These are phyloP conservation scores for Dromococcyx pavoninus DNA, from an alignment of 2,797 vertebrate species.

Conservation along the genomic window DNA sequence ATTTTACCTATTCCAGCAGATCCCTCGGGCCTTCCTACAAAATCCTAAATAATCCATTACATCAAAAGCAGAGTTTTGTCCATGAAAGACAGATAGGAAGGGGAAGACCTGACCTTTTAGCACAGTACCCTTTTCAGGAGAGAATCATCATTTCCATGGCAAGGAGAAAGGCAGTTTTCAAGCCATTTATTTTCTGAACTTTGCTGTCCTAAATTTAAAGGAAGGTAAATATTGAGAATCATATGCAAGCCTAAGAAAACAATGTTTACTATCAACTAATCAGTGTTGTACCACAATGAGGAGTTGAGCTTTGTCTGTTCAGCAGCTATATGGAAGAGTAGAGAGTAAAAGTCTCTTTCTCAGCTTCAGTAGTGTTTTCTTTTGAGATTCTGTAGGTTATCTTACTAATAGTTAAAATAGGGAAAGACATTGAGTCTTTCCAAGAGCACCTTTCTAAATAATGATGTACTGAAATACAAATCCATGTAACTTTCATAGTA, in stretches of 20 bases:
- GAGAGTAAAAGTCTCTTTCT: not conserved
- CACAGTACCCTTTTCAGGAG: slow-evolving; percentile 30
- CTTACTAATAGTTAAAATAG: not conserved
- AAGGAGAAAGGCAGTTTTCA: slow-evolving; percentile 25
- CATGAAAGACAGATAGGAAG: slow-evolving; percentile 43
- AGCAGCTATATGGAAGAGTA: not conserved
- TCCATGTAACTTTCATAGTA: not conserved
- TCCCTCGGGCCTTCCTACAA: slow-evolving; percentile 22
- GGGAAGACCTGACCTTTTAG: slow-evolving; percentile 35
- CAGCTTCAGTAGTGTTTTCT: not conserved
- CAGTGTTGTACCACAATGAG: not conserved
- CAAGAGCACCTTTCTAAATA: not conserved
- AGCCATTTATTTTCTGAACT: slow-evolving; percentile 38
- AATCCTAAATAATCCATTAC: slow-evolving; percentile 61
- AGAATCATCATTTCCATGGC: slow-evolving; percentile 30
- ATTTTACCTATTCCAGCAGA: not conserved
- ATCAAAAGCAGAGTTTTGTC: slow-evolving; percentile 23
- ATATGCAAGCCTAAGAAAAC: not conserved
- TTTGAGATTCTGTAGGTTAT: not conserved
- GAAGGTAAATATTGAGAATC: not conserved
- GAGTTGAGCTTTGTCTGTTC: not conserved
- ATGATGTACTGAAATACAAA: not conserved
- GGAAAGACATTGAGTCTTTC: not conserved
- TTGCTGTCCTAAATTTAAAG: not conserved
- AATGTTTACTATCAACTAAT: not conserved